Percentiles rank a stretch among this genome's conserved stretches.
These are phyloP conservation scores for Aspidiotus destructor DNA, from an alignment of 2,888 invertebrate genomes.

Conservation along the genomic window DNA sequence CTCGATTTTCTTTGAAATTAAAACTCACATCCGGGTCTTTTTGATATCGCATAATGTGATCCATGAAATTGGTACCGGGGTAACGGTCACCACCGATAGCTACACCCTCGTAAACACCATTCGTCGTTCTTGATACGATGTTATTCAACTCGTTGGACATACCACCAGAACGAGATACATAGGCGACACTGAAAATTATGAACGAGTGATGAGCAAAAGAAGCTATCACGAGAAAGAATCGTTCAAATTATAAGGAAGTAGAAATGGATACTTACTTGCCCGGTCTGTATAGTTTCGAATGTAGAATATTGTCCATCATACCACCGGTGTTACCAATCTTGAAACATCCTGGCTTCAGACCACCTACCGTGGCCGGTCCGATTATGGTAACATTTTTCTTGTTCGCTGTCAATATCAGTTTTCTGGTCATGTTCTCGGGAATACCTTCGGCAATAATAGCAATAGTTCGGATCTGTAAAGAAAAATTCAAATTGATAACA, in stretches of 20 bases:
- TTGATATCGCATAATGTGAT: slow-evolving; percentile 80
- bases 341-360: slow-evolving; percentile 96
- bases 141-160: slow-evolving; percentile 99
- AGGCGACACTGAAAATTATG: slow-evolving; percentile 66
- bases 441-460: slow-evolving; percentile 99
- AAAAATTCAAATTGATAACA: neutral
- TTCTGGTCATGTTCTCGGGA: slow-evolving; percentile 95
- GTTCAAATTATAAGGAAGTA: slow-evolving; percentile 41
- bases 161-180: slow-evolving; percentile 86
- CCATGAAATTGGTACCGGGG: slow-evolving; percentile 96
- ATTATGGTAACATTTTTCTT: slow-evolving; percentile 78
- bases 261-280: slow-evolving; percentile 52
- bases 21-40: slow-evolving; percentile 48
- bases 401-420: slow-evolving; percentile 74
- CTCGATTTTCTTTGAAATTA: no score
- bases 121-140: slow-evolving; percentile 89
- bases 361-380: slow-evolving; percentile 92
- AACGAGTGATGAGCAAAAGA: neutral
- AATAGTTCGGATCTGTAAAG: slow-evolving; percentile 71
- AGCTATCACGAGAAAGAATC: neutral
- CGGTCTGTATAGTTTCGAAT: slow-evolving; percentile 91
- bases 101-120: slow-evolving; percentile 95
- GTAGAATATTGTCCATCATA: slow-evolving; percentile 98
- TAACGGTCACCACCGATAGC: slow-evolving; percentile 96
- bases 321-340: slow-evolving; percentile 99